Evolutionary conservation across 2,888 invertebrate species (phyloP).

Genomic region (Lepidochrysops patricia): DNA sequence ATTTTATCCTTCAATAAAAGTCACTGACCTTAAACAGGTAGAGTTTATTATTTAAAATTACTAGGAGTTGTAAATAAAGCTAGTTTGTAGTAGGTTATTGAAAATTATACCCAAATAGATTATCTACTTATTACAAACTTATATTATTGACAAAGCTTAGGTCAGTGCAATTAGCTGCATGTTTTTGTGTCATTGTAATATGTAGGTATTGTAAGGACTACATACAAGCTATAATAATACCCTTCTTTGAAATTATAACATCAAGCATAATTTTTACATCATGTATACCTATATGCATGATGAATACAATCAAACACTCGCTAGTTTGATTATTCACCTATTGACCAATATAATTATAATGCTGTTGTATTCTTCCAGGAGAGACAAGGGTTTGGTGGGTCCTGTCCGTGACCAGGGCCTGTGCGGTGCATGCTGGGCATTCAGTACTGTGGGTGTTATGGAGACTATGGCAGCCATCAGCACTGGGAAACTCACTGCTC

Average conservation of each 20-base stretch:
- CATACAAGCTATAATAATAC: no score
- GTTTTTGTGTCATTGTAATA: no score
- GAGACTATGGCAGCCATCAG: conserved; percentile 85
- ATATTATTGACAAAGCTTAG: no score
- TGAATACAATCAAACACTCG: no score
- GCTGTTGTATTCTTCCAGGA: conserved; percentile 57
- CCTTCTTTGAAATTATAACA: no score
- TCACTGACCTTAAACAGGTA: background rate
- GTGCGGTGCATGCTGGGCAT: conserved; percentile 93
- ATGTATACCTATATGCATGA: no score
- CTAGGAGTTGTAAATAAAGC: background rate
- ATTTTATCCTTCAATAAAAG: background rate
- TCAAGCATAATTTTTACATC: no score
- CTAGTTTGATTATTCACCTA: no score
- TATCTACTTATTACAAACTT: no score
- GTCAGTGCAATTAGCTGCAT: no score
- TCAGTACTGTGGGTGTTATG: conserved; percentile 82
- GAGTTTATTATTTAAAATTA: background rate
- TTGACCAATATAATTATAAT: background rate
- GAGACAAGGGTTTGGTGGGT: conserved; percentile 78
- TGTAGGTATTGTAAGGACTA: no score
- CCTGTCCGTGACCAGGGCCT: conserved; percentile 80
- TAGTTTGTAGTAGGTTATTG: background rate
- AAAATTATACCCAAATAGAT: no score
- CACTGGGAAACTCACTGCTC: conserved; percentile 70